Percentiles rank a stretch among this genome's conserved stretches.
These are phyloP conservation scores for Albula goreensis DNA, from an alignment of 2,113 vertebrate species.

Conservation along the genomic window DNA sequence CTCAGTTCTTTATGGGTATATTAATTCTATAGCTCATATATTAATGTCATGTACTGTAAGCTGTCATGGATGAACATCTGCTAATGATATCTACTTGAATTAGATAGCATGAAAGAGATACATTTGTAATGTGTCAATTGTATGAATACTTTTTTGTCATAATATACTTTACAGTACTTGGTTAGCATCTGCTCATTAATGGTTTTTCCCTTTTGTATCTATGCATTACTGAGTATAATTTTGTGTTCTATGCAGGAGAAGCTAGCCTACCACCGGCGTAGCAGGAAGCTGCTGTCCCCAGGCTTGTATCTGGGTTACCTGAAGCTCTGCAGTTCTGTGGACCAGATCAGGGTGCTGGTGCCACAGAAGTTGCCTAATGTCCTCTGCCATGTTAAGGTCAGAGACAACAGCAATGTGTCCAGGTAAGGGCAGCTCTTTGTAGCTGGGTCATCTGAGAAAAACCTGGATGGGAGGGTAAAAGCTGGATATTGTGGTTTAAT, in stretches of 20 bases:
- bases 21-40: neutral
- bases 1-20: neutral
- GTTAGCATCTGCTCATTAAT: too few species aligned
- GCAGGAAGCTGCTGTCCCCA: conserved; percentile 74
- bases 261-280: conserved; percentile 79
- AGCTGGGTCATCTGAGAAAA: neutral
- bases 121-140: neutral
- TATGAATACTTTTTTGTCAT: neutral
- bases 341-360: conserved; percentile 87
- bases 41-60: neutral
- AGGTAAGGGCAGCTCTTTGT: conserved; percentile 61
- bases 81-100: neutral
- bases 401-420: conserved; percentile 84
- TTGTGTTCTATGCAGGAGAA: conserved; percentile 74
- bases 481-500: neutral
- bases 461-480: neutral
- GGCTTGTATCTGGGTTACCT: conserved; percentile 89
- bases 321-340: conserved; percentile 87
- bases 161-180: neutral
- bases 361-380: conserved; percentile 84
- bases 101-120: neutral
- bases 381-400: conserved; percentile 84
- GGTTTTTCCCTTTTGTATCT: neutral
- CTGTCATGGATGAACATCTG: neutral
- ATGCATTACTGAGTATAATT: conserved; percentile 17